Evolutionary conservation across 2,797 vertebrate genomes (phyloP), one percentile per base, ranked within the genome.

Genomic region (Sebastes glaucus): DNA sequence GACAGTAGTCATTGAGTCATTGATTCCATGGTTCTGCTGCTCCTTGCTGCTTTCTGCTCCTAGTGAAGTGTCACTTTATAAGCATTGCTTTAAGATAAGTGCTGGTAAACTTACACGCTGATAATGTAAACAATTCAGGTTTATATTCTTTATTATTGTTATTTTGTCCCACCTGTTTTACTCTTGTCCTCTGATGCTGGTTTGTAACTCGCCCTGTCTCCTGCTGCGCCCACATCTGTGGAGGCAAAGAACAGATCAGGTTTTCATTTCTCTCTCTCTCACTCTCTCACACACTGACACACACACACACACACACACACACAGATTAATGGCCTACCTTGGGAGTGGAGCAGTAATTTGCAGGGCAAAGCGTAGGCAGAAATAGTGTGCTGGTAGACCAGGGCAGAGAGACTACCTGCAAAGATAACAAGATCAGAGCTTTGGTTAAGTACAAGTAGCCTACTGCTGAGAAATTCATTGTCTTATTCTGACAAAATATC

Each of bases 391-490:
- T 99, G 98, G 71, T 96, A 97, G 53, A 99, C 96, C 5, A 98
- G 95, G n/a, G 97, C 97, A 1, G 98, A 97, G n/a, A 99, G 97
- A 86, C 98, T 99, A 16, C 97, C 98, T 99, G 92, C 2, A 78
- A 49, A 49, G 30, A 16, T 1, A 25, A 74, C 1, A 63, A n/a
- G 28, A 61, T 42, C 4, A 75, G 0, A 27, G 16, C 13, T 27
- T 53, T 65, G 5, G 13, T 78, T 64, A 4, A 69, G 4, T 13
- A 63, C 5, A 23, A 11, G 13, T 42, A 42, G 38, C 38, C 38
- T 6, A 25, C 28, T 11, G 59, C 11, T 23, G 3, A 56, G 9
- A 42, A 22, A 42, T 4, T 5, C 3, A 6, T 5, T 52, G 1
- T 55, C 6, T 38, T 13, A 25, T 18, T 35, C 5, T 69, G 20